Evolutionary conservation across 2,113 vertebrate species (phyloP).

Genomic region (Collichthys lucidus): DNA sequence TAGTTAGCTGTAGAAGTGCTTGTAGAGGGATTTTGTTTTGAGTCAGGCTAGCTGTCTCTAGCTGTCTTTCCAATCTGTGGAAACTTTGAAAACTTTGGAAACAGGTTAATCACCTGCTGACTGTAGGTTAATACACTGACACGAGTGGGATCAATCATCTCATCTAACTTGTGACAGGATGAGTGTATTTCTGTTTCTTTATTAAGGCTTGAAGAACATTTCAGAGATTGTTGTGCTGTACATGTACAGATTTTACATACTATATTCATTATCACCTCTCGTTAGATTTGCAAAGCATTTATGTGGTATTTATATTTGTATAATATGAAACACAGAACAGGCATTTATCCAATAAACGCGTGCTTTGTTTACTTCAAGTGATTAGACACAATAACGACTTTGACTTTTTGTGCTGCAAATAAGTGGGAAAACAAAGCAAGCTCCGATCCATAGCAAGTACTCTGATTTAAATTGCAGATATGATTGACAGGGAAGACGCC

Average conservation of each 20-base stretch:
- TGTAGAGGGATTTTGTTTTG: background rate
- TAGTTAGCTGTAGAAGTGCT: background rate
- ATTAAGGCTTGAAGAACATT: too few relatives aligned
- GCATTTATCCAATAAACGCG: background rate
- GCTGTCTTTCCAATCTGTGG: background rate
- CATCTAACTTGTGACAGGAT: background rate
- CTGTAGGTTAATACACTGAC: background rate
- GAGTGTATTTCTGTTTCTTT: background rate
- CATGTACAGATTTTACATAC: too few relatives aligned
- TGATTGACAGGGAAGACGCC: conserved; percentile 33
- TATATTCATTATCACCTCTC: background rate
- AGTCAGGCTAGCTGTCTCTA: background rate
- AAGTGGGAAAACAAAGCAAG: conserved; percentile 6
- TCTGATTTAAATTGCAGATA: conserved; percentile 35
- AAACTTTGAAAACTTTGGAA: too few relatives aligned
- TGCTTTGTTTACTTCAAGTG: background rate
- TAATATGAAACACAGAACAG: background rate
- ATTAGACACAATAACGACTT: background rate
- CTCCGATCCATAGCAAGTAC: background rate
- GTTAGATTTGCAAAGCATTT: background rate
- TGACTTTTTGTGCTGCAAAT: background rate
- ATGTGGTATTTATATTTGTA: background rate
- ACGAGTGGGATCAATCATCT: too few relatives aligned
- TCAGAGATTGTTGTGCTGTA: background rate
- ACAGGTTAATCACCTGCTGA: background rate